Evolutionary conservation across 1,140 invertebrate species (phyloP), one percentile per base, ranked within the genome.

Genomic region (Drosophila nigrodunni): DNA sequence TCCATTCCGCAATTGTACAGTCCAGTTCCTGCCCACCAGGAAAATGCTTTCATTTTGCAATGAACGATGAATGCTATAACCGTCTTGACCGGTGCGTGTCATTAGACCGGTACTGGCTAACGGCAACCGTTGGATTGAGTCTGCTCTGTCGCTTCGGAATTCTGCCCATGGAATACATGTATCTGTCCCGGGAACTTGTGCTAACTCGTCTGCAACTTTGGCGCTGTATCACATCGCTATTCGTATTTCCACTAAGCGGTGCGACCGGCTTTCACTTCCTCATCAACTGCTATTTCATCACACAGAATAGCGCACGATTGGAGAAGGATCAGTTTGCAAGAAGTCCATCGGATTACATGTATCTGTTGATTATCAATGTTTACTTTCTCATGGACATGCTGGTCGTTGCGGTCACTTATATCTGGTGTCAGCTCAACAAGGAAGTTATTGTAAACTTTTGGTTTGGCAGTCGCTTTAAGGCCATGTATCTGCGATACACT

Each of bases 361-460:
- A 98, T 92, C 95, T 99, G 94, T 93, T 99, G 13, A 86, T 99
- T 2, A 99, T 99, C 72, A 95, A 96, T 70, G 93, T 94, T 1
- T 93, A 97, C 95, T 93, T 98, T 41, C 92, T 99, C 13, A 98
- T 99, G 97, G 98, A 99, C 93, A 96, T 98, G 9, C 98, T 99
- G 96, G 97, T 99, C 3, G 93, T 99, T 37, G 98, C 97, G 78
- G 96, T 99, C 6, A 94, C 99, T 10, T 99, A 99, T 88, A 94
- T 99, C 1, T 99, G 98, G 98, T 99, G 99, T 92, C 98, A 99
- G 92, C 93, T 99, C 0, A 99, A 99, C 93, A 98, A 98, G 92
- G 98, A 99, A 91, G 94, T 95, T 1, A 97, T 99, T 59, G 98
- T 99, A 0, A 96, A 95, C 47, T 99, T 99, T 92, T 99, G 98